Conservation (phyloP, 2,113 vertebrate species). For the Salvelinus namaycush region DNA sequence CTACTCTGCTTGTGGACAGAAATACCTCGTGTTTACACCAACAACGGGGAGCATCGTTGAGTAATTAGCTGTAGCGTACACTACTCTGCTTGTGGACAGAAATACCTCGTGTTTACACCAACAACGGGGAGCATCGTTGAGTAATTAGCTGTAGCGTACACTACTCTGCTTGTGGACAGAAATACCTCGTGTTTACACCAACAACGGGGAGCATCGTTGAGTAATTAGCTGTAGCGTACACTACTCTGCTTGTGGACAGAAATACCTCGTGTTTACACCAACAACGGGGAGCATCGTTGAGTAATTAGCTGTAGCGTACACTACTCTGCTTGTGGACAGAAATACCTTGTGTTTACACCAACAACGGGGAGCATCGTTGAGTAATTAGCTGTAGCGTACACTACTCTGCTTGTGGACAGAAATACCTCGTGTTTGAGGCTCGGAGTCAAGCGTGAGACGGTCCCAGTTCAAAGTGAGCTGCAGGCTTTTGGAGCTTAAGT, state of each 20-base stretch:
- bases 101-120: constrained; percentile 35
- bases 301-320: constrained; percentile 55
- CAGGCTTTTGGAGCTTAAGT: constrained; percentile 34
- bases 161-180: constrained; percentile 52
- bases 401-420: constrained; percentile 52
- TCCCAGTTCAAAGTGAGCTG: constrained; percentile 61
- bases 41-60: too few species aligned
- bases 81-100: constrained; percentile 52
- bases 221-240: constrained; percentile 55
- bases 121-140: too few species aligned
- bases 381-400: constrained; percentile 60
- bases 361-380: constrained; percentile 40
- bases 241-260: constrained; percentile 52
- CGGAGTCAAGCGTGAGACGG: constrained; percentile 36
- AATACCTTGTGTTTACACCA: constrained; percentile 37
- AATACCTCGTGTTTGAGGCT: constrained; percentile 42
- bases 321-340: constrained; percentile 52
- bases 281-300: too few species aligned
- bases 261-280: constrained; percentile 35
- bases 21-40: constrained; percentile 35
- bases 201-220: too few species aligned
- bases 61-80: constrained; percentile 54
- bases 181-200: constrained; percentile 35
- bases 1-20: constrained; percentile 52
- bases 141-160: constrained; percentile 55